phyloP scores from a whole-genome alignment of 64 coral and sea anemone species.

The Porites australiensis region DNA sequence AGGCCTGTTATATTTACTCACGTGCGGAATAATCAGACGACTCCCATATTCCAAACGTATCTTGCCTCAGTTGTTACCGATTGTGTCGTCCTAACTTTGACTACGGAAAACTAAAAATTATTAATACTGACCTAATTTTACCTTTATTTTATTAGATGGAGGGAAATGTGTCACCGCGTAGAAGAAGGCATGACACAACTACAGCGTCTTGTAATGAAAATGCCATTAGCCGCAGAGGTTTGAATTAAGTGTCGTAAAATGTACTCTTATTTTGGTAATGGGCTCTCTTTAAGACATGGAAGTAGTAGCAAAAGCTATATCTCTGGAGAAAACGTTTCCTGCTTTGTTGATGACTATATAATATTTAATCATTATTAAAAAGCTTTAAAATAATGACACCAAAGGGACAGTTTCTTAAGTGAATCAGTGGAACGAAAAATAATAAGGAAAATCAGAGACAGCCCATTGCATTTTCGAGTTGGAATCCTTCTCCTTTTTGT shows the following conservation, averaged over 20 bases:
- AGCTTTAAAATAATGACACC: no score
- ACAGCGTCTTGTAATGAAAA: conserved; percentile 80
- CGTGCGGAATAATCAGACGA: no score
- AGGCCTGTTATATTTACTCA: no score
- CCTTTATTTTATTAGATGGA: conserved; percentile 59
- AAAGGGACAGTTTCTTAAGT: no score
- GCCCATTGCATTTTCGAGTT: no score
- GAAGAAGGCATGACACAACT: conserved; percentile 88
- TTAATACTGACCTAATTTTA: neutral
- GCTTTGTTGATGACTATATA: no score
- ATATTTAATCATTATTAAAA: no score
- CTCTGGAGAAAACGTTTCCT: no score
- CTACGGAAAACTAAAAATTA: neutral
- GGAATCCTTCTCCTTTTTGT: no score
- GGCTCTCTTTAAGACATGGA: neutral
- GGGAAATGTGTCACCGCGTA: conserved; percentile 83
- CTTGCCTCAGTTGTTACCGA: neutral
- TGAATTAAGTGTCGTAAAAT: neutral
- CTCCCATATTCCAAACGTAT: neutral
- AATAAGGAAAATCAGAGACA: no score
- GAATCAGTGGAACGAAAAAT: no score
- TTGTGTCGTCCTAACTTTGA: neutral
- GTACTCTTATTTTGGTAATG: neutral
- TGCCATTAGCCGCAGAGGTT: conserved; percentile 89
- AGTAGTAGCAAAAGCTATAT: no score